Evolutionary conservation across 2,888 invertebrate species (phyloP), one percentile per base, ranked within the genome.

Genomic region (Eucriotettix oculatus): DNA sequence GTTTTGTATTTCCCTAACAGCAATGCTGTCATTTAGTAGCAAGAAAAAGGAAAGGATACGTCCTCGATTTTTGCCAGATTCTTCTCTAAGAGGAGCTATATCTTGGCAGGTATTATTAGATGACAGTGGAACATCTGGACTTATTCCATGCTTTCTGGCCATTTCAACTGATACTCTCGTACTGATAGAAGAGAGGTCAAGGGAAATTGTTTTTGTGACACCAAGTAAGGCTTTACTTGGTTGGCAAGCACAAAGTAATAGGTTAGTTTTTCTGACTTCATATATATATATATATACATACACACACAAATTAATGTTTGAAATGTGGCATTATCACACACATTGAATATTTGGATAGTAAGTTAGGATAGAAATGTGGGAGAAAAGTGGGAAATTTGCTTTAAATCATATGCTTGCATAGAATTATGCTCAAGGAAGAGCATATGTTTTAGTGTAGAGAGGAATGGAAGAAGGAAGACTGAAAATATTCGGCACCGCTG

Each of bases 161-260:
- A 83, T 96, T 60, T 93, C 93, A 7, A 81, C 86, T 0, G 95
- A 96, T 70, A 87, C 87, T 1, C 76, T 96, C 57, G 91, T 94
- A 40, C 76, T 96, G 14, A 83, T 96, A 55, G 95, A 96, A 71
- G 87, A 90, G 68, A 79, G 78, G 62, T 83, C 87, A 0, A 79
- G 88, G 55, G 89, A 91, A 70, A 85, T 90, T 53, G 84, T 95
- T 42, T 88, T 94, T 67, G 90, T 90, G 11, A 81, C 90, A 16
- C 91, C 95, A 0, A 90, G 90, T 66, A 83, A 82, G 66, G 83
- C 87, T 11, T 80, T 97, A 60, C 79, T 96, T 52, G 85, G 85
- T 54, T 85, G 85, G 85, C 79, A 81, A 60, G 75, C 79, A 14
- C 78, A 79, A 65, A 78, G 77, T 1, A 79, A 79, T 69, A 79